These are phyloP conservation scores for Pangasianodon hypophthalmus DNA, from an alignment of 2,113 vertebrate genomes.

Conservation along the genomic window DNA sequence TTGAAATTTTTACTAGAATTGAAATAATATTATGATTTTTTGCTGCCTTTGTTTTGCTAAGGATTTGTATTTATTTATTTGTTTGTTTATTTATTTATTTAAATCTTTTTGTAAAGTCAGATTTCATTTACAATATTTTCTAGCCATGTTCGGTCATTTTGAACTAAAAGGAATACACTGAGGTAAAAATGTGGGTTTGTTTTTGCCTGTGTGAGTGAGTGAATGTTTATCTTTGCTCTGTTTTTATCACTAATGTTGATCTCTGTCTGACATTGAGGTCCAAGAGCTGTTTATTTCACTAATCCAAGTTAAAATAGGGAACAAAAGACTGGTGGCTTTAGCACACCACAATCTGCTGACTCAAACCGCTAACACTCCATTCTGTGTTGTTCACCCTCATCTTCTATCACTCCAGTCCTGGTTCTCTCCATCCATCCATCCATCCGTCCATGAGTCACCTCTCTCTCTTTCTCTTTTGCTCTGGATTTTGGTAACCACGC, in stretches of 20 bases:
- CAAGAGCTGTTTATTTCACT: slow-evolving; percentile 63
- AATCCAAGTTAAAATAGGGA: slow-evolving; percentile 63
- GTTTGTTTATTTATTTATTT: not conserved
- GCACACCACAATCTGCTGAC: slow-evolving; percentile 77
- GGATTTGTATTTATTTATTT: not conserved
- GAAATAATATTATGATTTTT: not conserved
- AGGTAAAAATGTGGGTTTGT: not conserved
- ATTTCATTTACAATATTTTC: not conserved
- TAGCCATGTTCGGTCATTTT: not conserved
- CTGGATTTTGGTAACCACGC: not conserved
- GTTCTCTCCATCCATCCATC: not conserved
- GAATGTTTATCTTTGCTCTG: slow-evolving; percentile 52
- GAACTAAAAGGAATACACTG: not conserved
- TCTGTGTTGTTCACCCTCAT: slow-evolving; percentile 57
- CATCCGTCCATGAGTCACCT: not conserved
- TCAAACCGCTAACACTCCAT: slow-evolving; percentile 63
- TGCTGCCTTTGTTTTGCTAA: not conserved
- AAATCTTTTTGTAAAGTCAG: not conserved
- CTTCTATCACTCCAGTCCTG: not conserved
- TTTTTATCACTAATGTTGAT: slow-evolving; percentile 46
- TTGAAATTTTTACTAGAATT: not conserved
- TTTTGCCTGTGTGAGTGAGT: slow-evolving; percentile 2
- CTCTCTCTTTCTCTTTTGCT: not conserved
- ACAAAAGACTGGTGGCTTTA: slow-evolving; percentile 75
- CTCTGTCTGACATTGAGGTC: slow-evolving; percentile 65